phyloP scores from a whole-genome alignment of 2,113 vertebrate genomes.

The Hepsetus odoe region DNA sequence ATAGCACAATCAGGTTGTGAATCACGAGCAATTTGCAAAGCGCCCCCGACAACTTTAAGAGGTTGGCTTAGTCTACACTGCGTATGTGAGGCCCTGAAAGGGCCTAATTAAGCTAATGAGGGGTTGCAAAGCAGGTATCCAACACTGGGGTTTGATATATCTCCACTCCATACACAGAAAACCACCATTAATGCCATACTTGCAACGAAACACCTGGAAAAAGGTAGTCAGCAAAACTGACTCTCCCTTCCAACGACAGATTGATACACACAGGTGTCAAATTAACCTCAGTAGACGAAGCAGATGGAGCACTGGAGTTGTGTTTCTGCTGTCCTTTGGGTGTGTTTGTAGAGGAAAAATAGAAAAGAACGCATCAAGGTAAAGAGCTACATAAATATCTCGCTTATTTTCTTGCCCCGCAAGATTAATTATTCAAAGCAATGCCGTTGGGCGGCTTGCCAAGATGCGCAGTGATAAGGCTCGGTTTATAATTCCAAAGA shows the following conservation, averaged over 20 bases:
- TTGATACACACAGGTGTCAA: constrained; percentile 63
- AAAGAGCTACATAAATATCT: constrained; percentile 53
- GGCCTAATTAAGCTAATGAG: constrained; percentile 75
- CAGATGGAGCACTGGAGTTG: constrained; percentile 56
- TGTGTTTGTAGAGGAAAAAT: constrained; percentile 43
- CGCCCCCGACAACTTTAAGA: constrained; percentile 67
- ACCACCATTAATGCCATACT: constrained; percentile 22
- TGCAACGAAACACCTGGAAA: constrained; percentile 55
- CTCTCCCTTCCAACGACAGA: constrained; percentile 28
- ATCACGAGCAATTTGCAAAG: constrained; percentile 75
- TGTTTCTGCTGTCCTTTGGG: constrained; percentile 27
- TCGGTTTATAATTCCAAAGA: constrained; percentile 37
- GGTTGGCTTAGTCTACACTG: constrained; percentile 61
- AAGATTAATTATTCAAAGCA: constrained; percentile 57
- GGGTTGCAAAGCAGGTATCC: constrained; percentile 54
- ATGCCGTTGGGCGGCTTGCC: constrained; percentile 51
- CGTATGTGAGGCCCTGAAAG: constrained; percentile 67
- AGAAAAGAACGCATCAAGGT: constrained; percentile 20
- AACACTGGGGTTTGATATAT: constrained; percentile 51
- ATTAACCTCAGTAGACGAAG: constrained; percentile 60
- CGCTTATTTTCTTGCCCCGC: constrained; percentile 44
- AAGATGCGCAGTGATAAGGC: constrained; percentile 60
- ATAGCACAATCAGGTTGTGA: constrained; percentile 74
- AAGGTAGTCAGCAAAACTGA: constrained; percentile 13
- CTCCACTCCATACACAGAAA: constrained; percentile 52